Evolutionary conservation across 2,888 invertebrate genomes (phyloP), one percentile per base, ranked within the genome.

Genomic region (Scaeva pyrastri): DNA sequence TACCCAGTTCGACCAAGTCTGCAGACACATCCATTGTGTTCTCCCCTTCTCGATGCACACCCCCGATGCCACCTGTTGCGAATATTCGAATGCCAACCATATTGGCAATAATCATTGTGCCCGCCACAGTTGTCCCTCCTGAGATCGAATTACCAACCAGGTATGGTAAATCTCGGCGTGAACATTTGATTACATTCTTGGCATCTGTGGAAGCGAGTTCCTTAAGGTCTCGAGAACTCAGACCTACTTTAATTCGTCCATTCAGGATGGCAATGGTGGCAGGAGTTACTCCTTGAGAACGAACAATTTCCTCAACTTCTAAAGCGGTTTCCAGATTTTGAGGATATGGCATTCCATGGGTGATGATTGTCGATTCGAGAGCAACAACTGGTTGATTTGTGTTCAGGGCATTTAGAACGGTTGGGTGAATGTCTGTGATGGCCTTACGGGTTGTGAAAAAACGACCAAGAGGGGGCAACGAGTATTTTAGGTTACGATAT

Each of bases 341-440:
- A 0, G 99, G 99, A 93, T 95, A 96, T 0, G 99, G 98, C 97
- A 99, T 97, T 52, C 99, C 99, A 93, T 99, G 99, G 1, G 99
- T 99, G 11, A 99, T 97, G 87, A 99, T 98, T 1, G 99, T 98
- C 8, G 98, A 98, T 94, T 99, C 99, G 88, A 99, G 93, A 2
- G 99, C 98, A 19, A 99, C 98, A 81, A 99, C 94, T 10, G 98
- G 97, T 88, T 94, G 93, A 36, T 93, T 93, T 60, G 93, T 92
- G 71, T 93, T 91, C 88, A 97, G 92, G 8, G 97, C 97, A 71
- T 93, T 90, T 73, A 91, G 91, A 68, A 98, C 96, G 90, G 96
- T 95, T 41, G 95, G 94, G 73, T 94, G 94, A 81, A 94, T 93
- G 80, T 93, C 92, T 71, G 92, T 91, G n/a, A 90, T 80, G n/a